Percentiles rank a stretch among this genome's conserved stretches.
These are phyloP conservation scores for Sinonovacula constricta DNA, from an alignment of 1,140 invertebrate species.

Conservation along the genomic window DNA sequence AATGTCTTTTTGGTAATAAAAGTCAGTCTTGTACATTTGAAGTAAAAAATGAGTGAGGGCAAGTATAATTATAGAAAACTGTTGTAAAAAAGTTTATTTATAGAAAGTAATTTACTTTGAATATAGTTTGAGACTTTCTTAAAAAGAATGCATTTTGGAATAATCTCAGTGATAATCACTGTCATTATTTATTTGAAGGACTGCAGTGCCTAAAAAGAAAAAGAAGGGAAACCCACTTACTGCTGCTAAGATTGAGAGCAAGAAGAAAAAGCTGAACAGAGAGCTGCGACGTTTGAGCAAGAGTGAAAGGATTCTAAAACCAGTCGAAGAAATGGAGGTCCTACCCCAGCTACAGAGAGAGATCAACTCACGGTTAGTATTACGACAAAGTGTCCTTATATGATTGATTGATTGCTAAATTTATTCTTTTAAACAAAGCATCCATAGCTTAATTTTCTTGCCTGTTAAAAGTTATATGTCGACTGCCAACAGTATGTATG, in stretches of 20 bases:
- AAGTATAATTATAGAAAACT: too few species aligned
- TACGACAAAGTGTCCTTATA: too few species aligned
- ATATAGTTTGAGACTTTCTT: background rate
- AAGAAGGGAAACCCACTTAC: background rate
- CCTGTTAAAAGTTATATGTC: too few species aligned
- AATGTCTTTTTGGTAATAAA: too few species aligned
- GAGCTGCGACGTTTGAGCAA: background rate
- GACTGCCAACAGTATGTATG: too few species aligned
- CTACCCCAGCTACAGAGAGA: slow-evolving; percentile 11
- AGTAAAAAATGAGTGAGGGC: too few species aligned
- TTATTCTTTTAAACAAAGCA: too few species aligned
- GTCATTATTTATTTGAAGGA: background rate
- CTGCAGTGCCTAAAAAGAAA: background rate
- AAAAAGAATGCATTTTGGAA: background rate
- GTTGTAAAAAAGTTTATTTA: background rate
- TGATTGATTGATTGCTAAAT: too few species aligned
- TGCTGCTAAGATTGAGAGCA: background rate
- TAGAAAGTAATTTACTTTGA: background rate
- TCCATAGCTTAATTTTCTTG: too few species aligned
- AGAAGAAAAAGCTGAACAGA: slow-evolving; percentile 25
- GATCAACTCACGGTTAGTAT: slow-evolving; percentile 17
- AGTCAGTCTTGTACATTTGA: too few species aligned
- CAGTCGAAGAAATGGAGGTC: slow-evolving; percentile 38
- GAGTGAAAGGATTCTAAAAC: slow-evolving; percentile 16
- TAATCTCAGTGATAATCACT: background rate